phyloP scores from a whole-genome alignment of 2,797 vertebrate genomes.

The Prionace glauca region DNA sequence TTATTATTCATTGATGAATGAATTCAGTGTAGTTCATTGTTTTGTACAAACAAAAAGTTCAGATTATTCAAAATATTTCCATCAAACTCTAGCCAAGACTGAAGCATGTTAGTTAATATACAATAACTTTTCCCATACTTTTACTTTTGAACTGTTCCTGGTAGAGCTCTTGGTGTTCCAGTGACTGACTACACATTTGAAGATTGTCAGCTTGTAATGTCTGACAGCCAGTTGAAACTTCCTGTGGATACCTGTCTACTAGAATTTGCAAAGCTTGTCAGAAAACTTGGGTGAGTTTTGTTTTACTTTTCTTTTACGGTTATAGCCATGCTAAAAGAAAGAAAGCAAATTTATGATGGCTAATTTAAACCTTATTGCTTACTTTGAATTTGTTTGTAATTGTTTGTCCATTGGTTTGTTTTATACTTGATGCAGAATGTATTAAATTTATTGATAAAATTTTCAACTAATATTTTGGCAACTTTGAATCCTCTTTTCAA shows the following conservation, averaged over 20 bases:
- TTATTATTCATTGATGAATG: background rate
- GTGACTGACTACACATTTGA: slow-evolving; percentile 96
- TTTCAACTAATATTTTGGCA: background rate
- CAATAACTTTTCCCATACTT: background rate
- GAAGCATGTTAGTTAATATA: background rate
- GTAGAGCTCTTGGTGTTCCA: slow-evolving; percentile 78
- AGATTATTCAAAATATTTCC: background rate
- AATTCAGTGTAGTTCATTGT: background rate
- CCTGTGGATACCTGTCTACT: slow-evolving; percentile 87
- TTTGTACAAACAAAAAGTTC: background rate
- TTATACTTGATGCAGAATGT: background rate
- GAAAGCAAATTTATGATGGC: background rate
- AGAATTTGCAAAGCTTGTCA: slow-evolving; percentile 88
- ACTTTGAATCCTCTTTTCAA: background rate
- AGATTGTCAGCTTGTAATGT: slow-evolving; percentile 95
- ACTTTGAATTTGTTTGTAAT: too few relatives aligned
- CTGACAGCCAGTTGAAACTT: slow-evolving; percentile 84
- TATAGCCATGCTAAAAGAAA: background rate
- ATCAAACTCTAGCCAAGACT: background rate
- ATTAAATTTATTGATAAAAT: background rate
- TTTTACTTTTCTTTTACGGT: background rate
- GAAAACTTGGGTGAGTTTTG: slow-evolving; percentile 82
- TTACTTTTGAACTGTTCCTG: background rate
- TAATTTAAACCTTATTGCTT: background rate
- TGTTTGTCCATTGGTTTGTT: background rate